phyloP scores from a whole-genome alignment of 2,888 invertebrate genomes.

The Heliconius ethilla region DNA sequence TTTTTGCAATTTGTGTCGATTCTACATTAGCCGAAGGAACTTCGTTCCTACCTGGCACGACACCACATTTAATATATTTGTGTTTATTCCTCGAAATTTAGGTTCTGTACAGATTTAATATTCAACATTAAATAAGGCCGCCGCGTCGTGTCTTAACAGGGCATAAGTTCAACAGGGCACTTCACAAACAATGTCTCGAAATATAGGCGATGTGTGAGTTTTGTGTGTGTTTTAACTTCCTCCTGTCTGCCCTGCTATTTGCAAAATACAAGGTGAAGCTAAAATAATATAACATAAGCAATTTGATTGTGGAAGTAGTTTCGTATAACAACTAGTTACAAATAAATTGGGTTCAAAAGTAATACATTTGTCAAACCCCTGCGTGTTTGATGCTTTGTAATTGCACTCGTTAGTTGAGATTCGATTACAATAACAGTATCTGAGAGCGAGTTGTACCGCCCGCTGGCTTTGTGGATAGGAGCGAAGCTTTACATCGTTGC shows the following conservation, averaged over 20 bases:
- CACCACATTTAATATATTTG: no score
- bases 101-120: no score
- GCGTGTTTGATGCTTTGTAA: constrained; percentile 31
- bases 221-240: no score
- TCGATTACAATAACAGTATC: constrained; percentile 60
- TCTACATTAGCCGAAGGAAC: no score
- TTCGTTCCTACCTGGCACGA: no score
- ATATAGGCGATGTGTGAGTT: no score
- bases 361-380: constrained; percentile 29
- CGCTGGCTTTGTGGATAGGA: constrained; percentile 3
- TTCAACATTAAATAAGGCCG: no score
- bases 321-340: constrained; percentile 20
- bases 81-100: no score
- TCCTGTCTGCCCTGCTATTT: neutral
- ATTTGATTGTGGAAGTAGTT: constrained; percentile 7
- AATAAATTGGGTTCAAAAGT: constrained; percentile 27
- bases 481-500: neutral
- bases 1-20: no score
- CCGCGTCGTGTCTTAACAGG: no score
- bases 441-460: constrained; percentile 41
- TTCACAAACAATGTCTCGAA: no score
- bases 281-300: neutral
- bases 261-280: neutral
- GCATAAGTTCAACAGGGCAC: no score
- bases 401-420: constrained; percentile 47